Percentiles rank a stretch among this genome's conserved stretches.
phyloP scores from a whole-genome alignment of 1,140 invertebrate genomes.

The Centruroides sculpturatus region DNA sequence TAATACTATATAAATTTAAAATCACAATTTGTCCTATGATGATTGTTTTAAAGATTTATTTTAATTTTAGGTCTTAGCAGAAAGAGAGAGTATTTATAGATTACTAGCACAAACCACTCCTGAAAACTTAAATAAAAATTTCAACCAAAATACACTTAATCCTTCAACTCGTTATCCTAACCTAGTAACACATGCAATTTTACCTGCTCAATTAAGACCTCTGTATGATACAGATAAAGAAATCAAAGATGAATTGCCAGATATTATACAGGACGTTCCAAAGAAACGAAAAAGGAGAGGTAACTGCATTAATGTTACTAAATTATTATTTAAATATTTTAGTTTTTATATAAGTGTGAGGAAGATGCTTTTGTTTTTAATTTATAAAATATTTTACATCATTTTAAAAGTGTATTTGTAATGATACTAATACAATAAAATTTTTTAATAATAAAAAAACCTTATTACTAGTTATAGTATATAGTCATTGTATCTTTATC shows the following conservation, averaged over 20 bases:
- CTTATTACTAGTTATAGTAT: too few species aligned
- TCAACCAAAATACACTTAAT: slow-evolving; percentile 72
- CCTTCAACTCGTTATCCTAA: slow-evolving; percentile 51
- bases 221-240: slow-evolving; percentile 27
- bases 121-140: slow-evolving; percentile 83
- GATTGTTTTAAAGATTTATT: not conserved
- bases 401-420: too few species aligned
- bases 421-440: too few species aligned
- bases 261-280: slow-evolving; percentile 22
- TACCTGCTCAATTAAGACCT: slow-evolving; percentile 45
- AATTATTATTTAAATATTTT: too few species aligned
- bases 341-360: too few species aligned
- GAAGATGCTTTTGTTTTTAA: too few species aligned
- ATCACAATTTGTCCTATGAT: not conserved
- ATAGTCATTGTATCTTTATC: too few species aligned
- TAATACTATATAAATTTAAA: not conserved
- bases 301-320: too few species aligned
- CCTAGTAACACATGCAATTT: slow-evolving; percentile 40
- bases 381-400: too few species aligned
- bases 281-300: slow-evolving; percentile 10
- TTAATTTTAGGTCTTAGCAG: slow-evolving; percentile 64
- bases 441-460: too few species aligned
- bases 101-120: slow-evolving; percentile 85
- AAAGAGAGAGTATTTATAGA: slow-evolving; percentile 86
- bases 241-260: slow-evolving; percentile 24